Conservation (phyloP, 2,888 invertebrate genomes). For the Ophion ellenae region DNA sequence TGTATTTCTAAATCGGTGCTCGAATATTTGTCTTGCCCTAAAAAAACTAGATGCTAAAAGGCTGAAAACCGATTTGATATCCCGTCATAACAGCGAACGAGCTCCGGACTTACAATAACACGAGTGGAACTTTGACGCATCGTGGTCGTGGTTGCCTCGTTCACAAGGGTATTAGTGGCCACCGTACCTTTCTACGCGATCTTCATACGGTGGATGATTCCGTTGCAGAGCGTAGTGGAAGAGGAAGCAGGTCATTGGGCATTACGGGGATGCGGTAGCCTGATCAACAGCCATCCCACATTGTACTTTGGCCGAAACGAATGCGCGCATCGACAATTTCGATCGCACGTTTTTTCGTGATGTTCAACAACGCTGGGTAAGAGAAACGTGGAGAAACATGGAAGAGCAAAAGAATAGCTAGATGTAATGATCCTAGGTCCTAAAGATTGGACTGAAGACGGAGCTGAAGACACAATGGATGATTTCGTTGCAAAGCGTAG, state of each 20-base stretch:
- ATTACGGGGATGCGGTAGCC: background rate
- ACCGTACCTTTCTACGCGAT: slow-evolving; percentile 11
- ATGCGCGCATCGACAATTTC: too few relatives aligned
- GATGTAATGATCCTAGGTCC: too few relatives aligned
- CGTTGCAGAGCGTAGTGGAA: slow-evolving; percentile 32
- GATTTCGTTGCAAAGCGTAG: slow-evolving; percentile 33
- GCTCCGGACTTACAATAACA: slow-evolving; percentile 52
- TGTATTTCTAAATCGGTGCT: slow-evolving; percentile 14
- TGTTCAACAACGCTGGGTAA: too few relatives aligned
- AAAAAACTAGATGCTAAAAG: slow-evolving; percentile 39
- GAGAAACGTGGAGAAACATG: too few relatives aligned
- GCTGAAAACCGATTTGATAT: slow-evolving; percentile 37
- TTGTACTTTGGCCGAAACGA: too few relatives aligned
- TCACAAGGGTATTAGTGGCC: slow-evolving; percentile 23
- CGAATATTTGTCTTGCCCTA: slow-evolving; percentile 50
- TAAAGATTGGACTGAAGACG: too few relatives aligned
- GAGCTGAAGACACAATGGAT: background rate
- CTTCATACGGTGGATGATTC: slow-evolving; percentile 15
- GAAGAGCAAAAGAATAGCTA: too few relatives aligned
- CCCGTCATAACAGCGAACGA: slow-evolving; percentile 51
- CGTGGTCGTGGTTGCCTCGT: slow-evolving; percentile 15
- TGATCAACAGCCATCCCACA: background rate
- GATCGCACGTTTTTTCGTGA: too few relatives aligned
- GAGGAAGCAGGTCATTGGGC: slow-evolving; percentile 1
- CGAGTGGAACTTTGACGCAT: slow-evolving; percentile 16